Evolutionary conservation across 2,888 invertebrate species (phyloP), one percentile per base, ranked within the genome.

Genomic region (Stratiomys singularior): DNA sequence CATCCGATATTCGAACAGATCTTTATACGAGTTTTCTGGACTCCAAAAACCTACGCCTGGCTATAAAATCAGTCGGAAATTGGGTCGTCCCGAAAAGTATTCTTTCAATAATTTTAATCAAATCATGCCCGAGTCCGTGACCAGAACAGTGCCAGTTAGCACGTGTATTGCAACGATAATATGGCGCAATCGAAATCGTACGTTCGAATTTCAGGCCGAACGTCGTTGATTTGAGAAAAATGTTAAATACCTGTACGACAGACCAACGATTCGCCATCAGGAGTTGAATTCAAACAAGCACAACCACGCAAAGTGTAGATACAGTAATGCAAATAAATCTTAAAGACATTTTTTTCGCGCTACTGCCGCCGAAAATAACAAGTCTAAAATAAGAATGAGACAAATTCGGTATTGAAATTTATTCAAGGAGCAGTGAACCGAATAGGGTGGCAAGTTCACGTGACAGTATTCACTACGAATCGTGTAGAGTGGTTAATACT

Each of bases 161-260:
- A 47, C 69, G 69, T 71, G 47, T 52, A 52, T 25, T 23, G 46
- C 44, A 67, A 67, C 44, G 25, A 67, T 67, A 67, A 67, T 37
- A 67, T 67, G 67, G 67, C 23, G 30, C 69, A 47, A 71, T 71
- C 44, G 13, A 71, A 71, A 47, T 71, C 69, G 52, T 25, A 13
- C 11, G 46, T 1, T 52, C 44, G 30, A 23, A 71, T 71, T 47
- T 2, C 37, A 37, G 37, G 37, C 37, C 37, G 37, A 37, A 9
- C 37, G 3, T 37, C 37, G 9, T 9, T 37, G 37, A 37, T 9
- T 37, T 37, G 47, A 4, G 7, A 2, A 9, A 71, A 52, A 46
- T 47, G 37, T 30, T 25, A 11, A 71, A 71, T 71, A 71, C 69
- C 27, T 71, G 69, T 52, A 11, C 27, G n/a, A 30, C 64, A 46